Evolutionary conservation across 2,797 vertebrate genomes (phyloP), one percentile per base, ranked within the genome.

Genomic region (Aulostomus chinensis): DNA sequence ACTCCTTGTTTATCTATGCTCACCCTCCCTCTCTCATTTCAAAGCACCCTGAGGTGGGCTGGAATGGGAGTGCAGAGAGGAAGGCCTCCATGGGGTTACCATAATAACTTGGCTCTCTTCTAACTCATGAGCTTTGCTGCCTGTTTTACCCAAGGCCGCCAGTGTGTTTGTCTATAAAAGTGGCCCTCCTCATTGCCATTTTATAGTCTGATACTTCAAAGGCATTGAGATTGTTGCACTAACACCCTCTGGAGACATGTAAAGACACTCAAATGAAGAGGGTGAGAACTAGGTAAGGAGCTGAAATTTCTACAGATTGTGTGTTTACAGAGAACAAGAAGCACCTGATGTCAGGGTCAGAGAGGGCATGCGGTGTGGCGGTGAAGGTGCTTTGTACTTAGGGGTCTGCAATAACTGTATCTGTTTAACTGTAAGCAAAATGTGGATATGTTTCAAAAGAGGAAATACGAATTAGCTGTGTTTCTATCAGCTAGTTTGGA

Each of bases 1-100:
- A 76, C 64, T 46, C 54, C 48, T 58, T 85, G 81, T 87, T 86
- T 87, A 79, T 87, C 76, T 76, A 52, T 14, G 30, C 53, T 80
- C 60, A 38, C 54, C 57, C 65, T 64, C 60, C 66, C 63, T 70
- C 78, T 86, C 79, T 69, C 71, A 80, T 85, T 87, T 85, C 84
- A 85, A 85, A 86, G 86, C 71, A 63, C 67, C 58, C 72, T 35
- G 74, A 73, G 64, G 70, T 63, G 77, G 45, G 36, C 40, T 40
- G 43, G 39, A 53, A 49, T 58, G 58, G 64, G 63, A 59, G 56
- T 26, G 65, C 21, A 55, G 55, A 45, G 69, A 71, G 71, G 76
- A 77, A 76, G 75, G 68, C 65, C 70, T 77, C 68, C 58, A 54
- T 47, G 61, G 37, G 79, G 85, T 84, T 83, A 86, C 67, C 79